These are phyloP conservation scores for Eulithis prunata DNA, from an alignment of 2,888 invertebrate genomes.

Conservation along the genomic window DNA sequence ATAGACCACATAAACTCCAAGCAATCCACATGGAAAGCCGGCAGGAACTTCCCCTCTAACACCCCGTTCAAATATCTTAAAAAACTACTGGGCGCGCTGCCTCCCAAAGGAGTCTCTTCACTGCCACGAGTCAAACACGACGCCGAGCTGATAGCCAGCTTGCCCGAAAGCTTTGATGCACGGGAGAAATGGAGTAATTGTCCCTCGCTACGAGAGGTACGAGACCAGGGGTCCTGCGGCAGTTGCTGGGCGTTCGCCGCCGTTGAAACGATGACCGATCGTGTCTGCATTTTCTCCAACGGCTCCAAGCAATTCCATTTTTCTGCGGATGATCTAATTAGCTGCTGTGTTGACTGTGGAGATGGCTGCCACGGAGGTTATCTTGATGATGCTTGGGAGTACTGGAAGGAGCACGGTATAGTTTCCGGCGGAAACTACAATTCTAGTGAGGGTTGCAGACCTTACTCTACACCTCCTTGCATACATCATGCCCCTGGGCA, in stretches of 20 bases:
- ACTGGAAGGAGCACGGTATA: slow-evolving; percentile 92
- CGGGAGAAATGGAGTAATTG: slow-evolving; percentile 93
- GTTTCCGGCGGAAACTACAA: slow-evolving; percentile 94
- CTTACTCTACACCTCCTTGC: slow-evolving; percentile 93
- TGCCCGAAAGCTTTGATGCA: slow-evolving; percentile 93
- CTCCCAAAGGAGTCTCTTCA: slow-evolving; percentile 74
- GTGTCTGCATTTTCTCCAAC: slow-evolving; percentile 92
- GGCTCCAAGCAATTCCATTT: slow-evolving; percentile 89
- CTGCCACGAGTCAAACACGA: slow-evolving; percentile 71
- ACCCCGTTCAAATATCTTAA: slow-evolving; percentile 85
- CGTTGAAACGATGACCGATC: slow-evolving; percentile 95
- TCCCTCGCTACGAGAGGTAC: slow-evolving; percentile 91
- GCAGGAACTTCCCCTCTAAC: slow-evolving; percentile 88
- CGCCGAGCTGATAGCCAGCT: slow-evolving; percentile 63
- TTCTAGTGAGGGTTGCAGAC: slow-evolving; percentile 92
- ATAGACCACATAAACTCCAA: slow-evolving; percentile 88
- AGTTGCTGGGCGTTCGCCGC: slow-evolving; percentile 98
- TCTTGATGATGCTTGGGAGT: slow-evolving; percentile 91
- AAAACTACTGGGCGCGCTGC: slow-evolving; percentile 89
- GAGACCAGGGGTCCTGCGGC: slow-evolving; percentile 96
- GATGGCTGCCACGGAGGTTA: slow-evolving; percentile 93
- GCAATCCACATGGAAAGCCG: slow-evolving; percentile 90
- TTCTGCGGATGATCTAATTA: slow-evolving; percentile 95
- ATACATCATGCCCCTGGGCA: slow-evolving; percentile 95
- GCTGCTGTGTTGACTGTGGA: slow-evolving; percentile 85